Percentiles rank a stretch among this genome's conserved stretches.
Evolutionary conservation across 2,113 vertebrate species (phyloP).

Genomic region (Alethe castanea): DNA sequence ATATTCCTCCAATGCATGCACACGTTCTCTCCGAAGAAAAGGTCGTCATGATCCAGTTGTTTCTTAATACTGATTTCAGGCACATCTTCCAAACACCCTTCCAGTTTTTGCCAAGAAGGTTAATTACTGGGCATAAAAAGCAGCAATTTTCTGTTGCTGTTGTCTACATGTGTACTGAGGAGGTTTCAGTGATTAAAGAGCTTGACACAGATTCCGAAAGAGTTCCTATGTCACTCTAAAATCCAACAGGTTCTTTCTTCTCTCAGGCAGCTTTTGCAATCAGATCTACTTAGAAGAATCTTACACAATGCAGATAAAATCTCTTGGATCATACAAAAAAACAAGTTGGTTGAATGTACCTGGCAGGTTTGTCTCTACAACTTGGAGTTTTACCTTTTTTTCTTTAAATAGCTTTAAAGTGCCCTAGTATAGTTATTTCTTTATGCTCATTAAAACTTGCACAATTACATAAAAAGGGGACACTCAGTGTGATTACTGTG

Average conservation of each 20-base stretch:
- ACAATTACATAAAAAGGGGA: constrained; percentile 67
- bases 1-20: constrained; percentile 61
- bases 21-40: constrained; percentile 40
- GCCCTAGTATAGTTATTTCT: constrained; percentile 62
- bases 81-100: constrained; percentile 65
- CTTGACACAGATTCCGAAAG: constrained; percentile 40
- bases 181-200: constrained; percentile 51
- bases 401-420: constrained; percentile 54
- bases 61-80: constrained; percentile 75
- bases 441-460: constrained; percentile 62
- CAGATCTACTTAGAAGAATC: constrained; percentile 49
- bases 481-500: constrained; percentile 62
- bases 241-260: constrained; percentile 9
- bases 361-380: constrained; percentile 34
- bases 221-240: constrained; percentile 46
- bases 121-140: constrained; percentile 35
- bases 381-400: constrained; percentile 8
- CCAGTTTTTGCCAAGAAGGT: constrained; percentile 16
- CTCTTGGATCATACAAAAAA: constrained; percentile 59
- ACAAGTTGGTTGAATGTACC: constrained; percentile 55
- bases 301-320: constrained; percentile 63
- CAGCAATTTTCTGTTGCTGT: constrained; percentile 39
- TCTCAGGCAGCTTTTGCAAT: constrained; percentile 69
- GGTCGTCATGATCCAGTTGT: constrained; percentile 46
- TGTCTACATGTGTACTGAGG: constrained; percentile 46